Evolutionary conservation across 1,140 invertebrate species (phyloP).

Genomic region (Orius insidiosus): DNA sequence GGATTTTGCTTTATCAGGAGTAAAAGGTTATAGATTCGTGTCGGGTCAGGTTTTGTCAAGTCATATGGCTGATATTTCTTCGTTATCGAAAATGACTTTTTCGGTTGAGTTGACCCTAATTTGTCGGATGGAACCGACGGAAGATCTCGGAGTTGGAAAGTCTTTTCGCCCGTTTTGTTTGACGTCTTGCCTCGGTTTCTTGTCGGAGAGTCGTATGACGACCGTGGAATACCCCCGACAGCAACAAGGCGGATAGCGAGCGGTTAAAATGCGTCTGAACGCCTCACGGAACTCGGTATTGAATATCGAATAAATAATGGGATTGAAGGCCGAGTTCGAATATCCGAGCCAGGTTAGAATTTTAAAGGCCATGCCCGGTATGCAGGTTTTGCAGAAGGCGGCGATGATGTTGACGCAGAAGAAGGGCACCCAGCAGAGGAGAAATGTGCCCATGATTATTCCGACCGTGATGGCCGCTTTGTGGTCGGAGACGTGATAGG

Average conservation of each 20-base stretch:
- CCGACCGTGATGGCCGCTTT: slow-evolving; percentile 93
- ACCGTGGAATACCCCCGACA: slow-evolving; percentile 27
- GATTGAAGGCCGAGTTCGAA: slow-evolving; percentile 92
- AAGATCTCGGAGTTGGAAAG: slow-evolving; percentile 19
- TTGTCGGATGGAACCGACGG: slow-evolving; percentile 36
- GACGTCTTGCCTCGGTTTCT: slow-evolving; percentile 3
- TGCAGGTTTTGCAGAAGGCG: slow-evolving; percentile 86
- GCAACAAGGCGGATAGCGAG: slow-evolving; percentile 40
- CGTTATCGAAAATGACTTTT: slow-evolving; percentile 20
- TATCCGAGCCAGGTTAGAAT: slow-evolving; percentile 96
- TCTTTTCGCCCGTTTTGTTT: slow-evolving; percentile 22
- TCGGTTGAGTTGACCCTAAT: slow-evolving; percentile 30
- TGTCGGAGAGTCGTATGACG: slow-evolving; percentile 28
- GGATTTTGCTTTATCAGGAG: too few relatives aligned
- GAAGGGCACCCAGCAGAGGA: slow-evolving; percentile 44
- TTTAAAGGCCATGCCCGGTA: slow-evolving; percentile 58
- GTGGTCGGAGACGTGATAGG: slow-evolving; percentile 84
- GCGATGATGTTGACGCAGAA: slow-evolving; percentile 92
- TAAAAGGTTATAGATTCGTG: too few relatives aligned
- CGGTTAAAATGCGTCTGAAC: slow-evolving; percentile 88
- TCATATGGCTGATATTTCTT: slow-evolving; percentile 17
- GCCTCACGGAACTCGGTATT: slow-evolving; percentile 98
- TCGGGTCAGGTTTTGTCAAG: neutral
- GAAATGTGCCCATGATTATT: slow-evolving; percentile 67
- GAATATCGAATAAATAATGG: slow-evolving; percentile 98